phyloP scores from a whole-genome alignment of 1,140 invertebrate species.

The Drosophila biarmipes region DNA sequence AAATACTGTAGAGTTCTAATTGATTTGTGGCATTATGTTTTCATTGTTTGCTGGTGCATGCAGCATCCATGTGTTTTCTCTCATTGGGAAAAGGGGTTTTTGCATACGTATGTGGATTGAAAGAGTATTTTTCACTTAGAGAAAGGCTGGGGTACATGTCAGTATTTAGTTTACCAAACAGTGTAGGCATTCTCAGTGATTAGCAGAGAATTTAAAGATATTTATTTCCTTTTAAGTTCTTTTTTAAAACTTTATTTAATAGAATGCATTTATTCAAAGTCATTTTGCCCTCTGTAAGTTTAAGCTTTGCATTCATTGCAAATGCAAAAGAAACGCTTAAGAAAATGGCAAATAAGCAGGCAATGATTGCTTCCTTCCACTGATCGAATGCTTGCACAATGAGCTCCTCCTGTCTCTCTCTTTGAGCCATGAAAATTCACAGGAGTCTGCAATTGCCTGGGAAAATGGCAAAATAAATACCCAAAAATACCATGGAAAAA shows the following conservation, averaged over 20 bases:
- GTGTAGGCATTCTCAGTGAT: not conserved
- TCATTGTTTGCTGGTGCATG: slow-evolving; percentile 45
- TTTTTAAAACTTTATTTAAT: no score
- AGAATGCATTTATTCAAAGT: no score
- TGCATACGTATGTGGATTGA: slow-evolving; percentile 16
- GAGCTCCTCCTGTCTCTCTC: slow-evolving; percentile 10
- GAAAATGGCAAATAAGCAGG: slow-evolving; percentile 53
- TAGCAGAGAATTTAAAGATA: no score
- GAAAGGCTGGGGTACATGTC: not conserved
- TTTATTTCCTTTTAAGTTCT: no score
- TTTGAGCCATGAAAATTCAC: slow-evolving; percentile 42
- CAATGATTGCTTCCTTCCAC: slow-evolving; percentile 35
- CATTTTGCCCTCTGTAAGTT: not conserved
- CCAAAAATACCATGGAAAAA: slow-evolving; percentile 51
- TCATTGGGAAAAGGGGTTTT: slow-evolving; percentile 14
- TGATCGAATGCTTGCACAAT: slow-evolving; percentile 56
- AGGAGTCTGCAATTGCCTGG: slow-evolving; percentile 58
- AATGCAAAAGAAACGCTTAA: slow-evolving; percentile 30
- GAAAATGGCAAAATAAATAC: slow-evolving; percentile 64
- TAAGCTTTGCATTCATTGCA: slow-evolving; percentile 24
- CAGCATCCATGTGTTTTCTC: slow-evolving; percentile 48
- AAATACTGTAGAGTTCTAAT: slow-evolving; percentile 43
- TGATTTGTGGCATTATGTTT: slow-evolving; percentile 39
- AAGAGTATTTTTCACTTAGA: slow-evolving; percentile 7
- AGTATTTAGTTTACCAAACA: no score